A percentile compares a stretch with the other conserved stretches of the same genome.
Conservation (phyloP, 1,140 invertebrate species). For the Andricus grossulariae region DNA sequence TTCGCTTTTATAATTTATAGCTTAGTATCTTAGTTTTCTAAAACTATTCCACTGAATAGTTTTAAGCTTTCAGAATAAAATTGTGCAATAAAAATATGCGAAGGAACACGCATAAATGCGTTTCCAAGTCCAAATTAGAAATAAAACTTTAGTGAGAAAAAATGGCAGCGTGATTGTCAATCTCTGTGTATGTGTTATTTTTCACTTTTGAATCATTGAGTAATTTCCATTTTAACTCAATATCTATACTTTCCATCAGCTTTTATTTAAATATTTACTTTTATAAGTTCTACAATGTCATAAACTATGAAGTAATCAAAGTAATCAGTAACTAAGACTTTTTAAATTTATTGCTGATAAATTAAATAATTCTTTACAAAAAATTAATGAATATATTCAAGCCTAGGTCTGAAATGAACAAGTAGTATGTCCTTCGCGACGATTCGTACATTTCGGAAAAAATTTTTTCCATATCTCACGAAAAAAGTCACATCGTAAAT, state of each 20-base stretch:
- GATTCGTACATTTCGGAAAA: neutral
- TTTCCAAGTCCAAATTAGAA: neutral
- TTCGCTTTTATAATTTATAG: constrained; percentile 6
- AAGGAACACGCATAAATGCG: neutral
- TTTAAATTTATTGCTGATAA: neutral
- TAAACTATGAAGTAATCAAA: constrained; percentile 10
- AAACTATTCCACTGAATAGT: neutral
- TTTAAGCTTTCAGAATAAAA: constrained; percentile 13
- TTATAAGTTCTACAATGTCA: neutral
- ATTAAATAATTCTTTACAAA: neutral
- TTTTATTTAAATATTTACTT: constrained; percentile 5
- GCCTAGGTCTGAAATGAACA: neutral
- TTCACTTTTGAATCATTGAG: neutral
- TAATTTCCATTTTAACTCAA: neutral
- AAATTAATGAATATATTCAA: neutral
- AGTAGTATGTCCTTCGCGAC: neutral
- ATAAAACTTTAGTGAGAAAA: neutral
- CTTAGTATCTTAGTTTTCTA: neutral
- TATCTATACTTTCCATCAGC: constrained; percentile 8
- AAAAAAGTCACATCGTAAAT: neutral
- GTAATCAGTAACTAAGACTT: neutral
- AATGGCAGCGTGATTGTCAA: neutral
- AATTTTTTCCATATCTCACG: neutral
- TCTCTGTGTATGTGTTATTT: neutral
- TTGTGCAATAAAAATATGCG: constrained; percentile 24